Evolutionary conservation across 2,113 vertebrate genomes (phyloP).

Genomic region (Aptenodytes patagonicus): DNA sequence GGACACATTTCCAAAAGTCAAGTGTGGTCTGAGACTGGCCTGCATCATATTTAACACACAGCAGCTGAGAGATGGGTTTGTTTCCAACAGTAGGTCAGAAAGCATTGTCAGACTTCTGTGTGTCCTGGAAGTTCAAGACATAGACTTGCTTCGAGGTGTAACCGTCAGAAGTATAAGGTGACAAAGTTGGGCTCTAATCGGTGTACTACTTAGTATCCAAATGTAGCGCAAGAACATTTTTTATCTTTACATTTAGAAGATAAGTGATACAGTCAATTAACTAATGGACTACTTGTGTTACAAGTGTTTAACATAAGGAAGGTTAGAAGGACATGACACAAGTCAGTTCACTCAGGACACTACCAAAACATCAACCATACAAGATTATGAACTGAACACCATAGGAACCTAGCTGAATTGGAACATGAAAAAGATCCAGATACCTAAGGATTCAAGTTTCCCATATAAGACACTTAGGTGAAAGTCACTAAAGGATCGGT

Average conservation of each 20-base stretch:
- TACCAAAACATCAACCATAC: neutral
- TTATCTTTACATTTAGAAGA: neutral
- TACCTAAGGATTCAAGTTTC: neutral
- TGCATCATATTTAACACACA: neutral
- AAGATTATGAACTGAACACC: neutral
- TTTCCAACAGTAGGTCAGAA: neutral
- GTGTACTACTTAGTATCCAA: neutral
- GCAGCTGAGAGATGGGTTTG: neutral
- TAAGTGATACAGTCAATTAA: neutral
- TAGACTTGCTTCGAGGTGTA: neutral
- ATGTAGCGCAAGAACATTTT: neutral
- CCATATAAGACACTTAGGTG: fast-evolving
- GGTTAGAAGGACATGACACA: neutral
- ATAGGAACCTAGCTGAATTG: fast-evolving
- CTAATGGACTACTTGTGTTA: neutral
- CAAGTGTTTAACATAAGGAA: neutral
- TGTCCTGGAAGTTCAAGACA: neutral
- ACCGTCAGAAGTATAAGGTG: neutral
- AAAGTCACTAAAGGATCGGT: neutral
- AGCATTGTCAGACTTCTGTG: fast-evolving
- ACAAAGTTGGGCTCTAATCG: neutral
- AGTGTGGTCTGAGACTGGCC: neutral
- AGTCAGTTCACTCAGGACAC: neutral
- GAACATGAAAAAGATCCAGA: neutral
- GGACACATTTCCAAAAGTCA: neutral